Evolutionary conservation across 2,888 invertebrate species (phyloP).

Genomic region (Microchrysa polita): DNA sequence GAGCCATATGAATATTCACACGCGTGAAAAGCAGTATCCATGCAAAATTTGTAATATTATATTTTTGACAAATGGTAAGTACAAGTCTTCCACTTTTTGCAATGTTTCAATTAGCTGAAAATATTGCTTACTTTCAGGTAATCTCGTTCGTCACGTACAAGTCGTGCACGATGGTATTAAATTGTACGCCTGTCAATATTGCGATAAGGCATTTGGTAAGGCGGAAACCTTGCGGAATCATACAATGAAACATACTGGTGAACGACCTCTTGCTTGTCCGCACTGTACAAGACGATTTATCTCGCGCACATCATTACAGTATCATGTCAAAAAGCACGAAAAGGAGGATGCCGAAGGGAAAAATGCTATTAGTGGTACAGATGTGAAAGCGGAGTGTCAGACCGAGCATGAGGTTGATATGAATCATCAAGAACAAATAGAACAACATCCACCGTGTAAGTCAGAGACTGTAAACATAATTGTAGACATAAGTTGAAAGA

Average conservation of each 20-base stretch:
- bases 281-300: slow-evolving; percentile 46
- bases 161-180: slow-evolving; percentile 47
- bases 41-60: slow-evolving; percentile 29
- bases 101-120: not conserved
- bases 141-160: slow-evolving; percentile 46
- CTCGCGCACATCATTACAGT: slow-evolving; percentile 19
- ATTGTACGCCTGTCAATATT: slow-evolving; percentile 41
- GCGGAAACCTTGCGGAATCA: slow-evolving; percentile 47
- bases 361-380: not conserved
- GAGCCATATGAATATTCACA: slow-evolving; percentile 43
- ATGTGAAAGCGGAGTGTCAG: not conserved
- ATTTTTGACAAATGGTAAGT: slow-evolving; percentile 39
- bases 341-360: not conserved
- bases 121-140: slow-evolving; percentile 36
- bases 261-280: slow-evolving; percentile 43
- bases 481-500: too few species aligned
- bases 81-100: too few species aligned
- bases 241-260: slow-evolving; percentile 48
- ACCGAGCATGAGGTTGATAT: too few species aligned
- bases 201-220: slow-evolving; percentile 47
- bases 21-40: slow-evolving; percentile 38
- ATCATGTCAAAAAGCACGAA: slow-evolving; percentile 17
- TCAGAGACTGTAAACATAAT: too few species aligned
- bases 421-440: too few species aligned
- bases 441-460: too few species aligned